phyloP scores from a whole-genome alignment of 2,113 vertebrate genomes.

The Reinhardtius hippoglossoides region DNA sequence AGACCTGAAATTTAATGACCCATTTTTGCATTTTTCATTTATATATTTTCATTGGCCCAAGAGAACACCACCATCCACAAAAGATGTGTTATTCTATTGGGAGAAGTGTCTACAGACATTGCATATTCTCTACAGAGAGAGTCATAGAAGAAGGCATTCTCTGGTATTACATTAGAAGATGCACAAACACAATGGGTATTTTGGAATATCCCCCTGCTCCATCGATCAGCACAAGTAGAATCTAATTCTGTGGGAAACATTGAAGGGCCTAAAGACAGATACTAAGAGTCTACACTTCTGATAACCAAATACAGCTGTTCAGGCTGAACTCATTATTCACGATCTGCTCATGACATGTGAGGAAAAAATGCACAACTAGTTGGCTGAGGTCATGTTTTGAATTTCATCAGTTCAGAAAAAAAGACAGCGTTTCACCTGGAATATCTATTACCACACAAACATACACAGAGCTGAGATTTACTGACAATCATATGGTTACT shows the following conservation, averaged over 20 bases:
- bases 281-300: constrained; percentile 25
- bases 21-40: neutral
- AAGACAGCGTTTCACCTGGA: constrained; percentile 29
- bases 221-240: neutral
- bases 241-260: neutral
- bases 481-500: neutral
- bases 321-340: constrained; percentile 47
- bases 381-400: constrained; percentile 46
- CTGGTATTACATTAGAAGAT: neutral
- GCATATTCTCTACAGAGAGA: neutral
- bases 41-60: neutral
- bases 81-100: too few relatives aligned
- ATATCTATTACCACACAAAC: constrained; percentile 3
- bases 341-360: constrained; percentile 40
- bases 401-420: constrained; percentile 32
- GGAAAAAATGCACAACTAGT: constrained; percentile 53
- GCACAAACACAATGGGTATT: neutral
- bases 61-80: neutral
- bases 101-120: neutral
- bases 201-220: neutral
- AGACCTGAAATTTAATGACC: neutral
- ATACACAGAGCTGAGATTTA: neutral
- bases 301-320: constrained; percentile 68
- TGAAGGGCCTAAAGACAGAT: constrained; percentile 4
- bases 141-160: neutral